Evolutionary conservation across 1,140 invertebrate species (phyloP).

Genomic region (Trialeurodes vaporariorum): DNA sequence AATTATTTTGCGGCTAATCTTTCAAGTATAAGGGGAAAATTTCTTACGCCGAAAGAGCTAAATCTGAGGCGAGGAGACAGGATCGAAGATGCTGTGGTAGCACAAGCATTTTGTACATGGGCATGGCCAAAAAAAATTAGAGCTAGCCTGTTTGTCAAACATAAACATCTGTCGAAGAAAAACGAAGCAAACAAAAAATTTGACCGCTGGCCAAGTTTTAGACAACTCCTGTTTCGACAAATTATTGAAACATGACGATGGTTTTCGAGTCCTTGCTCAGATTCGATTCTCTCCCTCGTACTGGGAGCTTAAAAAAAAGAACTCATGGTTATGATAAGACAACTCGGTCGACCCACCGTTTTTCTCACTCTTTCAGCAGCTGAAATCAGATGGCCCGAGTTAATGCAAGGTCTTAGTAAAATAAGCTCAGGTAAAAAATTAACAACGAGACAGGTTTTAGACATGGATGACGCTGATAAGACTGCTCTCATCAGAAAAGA

Average conservation of each 20-base stretch:
- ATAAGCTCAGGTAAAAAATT: conserved; percentile 6
- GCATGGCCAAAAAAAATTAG: too few relatives aligned
- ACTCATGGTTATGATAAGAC: conserved; percentile 32
- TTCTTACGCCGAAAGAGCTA: conserved; percentile 22
- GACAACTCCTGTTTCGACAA: conserved; percentile 20
- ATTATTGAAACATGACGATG: conserved; percentile 20
- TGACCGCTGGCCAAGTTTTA: conserved; percentile 19
- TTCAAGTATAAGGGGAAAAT: conserved; percentile 25
- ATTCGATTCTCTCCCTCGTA: too few relatives aligned
- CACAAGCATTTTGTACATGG: conserved; percentile 24
- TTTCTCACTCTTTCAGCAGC: conserved; percentile 25
- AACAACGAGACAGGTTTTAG: conserved; percentile 1
- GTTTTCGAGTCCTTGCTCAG: conserved; percentile 11
- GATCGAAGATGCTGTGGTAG: conserved; percentile 22
- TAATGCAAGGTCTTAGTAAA: conserved; percentile 7
- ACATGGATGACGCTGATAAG: conserved; percentile 4
- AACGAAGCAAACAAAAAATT: conserved; percentile 21
- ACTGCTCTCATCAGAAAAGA: conserved; percentile 11
- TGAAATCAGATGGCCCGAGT: conserved; percentile 15
- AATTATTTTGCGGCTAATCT: conserved; percentile 30
- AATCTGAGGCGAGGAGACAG: conserved; percentile 22
- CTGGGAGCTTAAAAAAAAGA: conserved; percentile 34
- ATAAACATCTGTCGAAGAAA: conserved; percentile 21
- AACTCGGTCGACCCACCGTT: conserved; percentile 27
- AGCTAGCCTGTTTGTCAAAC: conserved; percentile 24